Base-by-base conservation (phyloP, 1,140 invertebrate species). In the Diachasma alloeum region DNA sequence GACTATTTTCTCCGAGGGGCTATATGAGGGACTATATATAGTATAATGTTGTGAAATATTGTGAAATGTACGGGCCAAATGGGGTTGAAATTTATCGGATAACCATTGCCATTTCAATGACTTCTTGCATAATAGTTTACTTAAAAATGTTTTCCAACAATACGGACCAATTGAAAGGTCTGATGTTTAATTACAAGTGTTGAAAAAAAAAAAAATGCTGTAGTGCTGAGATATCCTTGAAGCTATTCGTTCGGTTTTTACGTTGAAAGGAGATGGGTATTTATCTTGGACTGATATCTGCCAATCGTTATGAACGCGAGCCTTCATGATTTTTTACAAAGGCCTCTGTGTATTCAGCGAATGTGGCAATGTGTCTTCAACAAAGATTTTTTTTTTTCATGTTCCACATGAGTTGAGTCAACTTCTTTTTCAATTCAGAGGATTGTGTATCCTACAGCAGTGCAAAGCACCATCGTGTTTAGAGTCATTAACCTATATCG, bases 241-340 rank as follows among this genome's bases (percentile, higher is more conserved):
- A 26, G 22, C 59, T 31, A 0, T 63, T 26, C 9, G 24, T 63
- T 63, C 22, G 8, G n/a, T 63, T 63, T 11, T 31, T 63, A 31
- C 59, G 24, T 2, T n/a, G 22, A 19, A 26, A 26, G 24, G 24
- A 26, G 24, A 26, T n/a, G 24, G 13, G 4, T 63, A 19, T 63
- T 63, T 63, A 63, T 63, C 59, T 63, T 63, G 59, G 59, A 31
- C 59, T 63, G 59, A 63, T 63, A 63, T 63, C 59, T 63, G 59
- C 19, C 15, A 63, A 63, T 63, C 59, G 15, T 63, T 63, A 63
- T 63, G 59, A 63, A 63, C 8, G 59, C 0, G 22, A 24, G 5
- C 59, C 15, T 63, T 63, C 59, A 63, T 63, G 19, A 63, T 63
- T 63, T 63, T 63, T 26, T 31, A 63, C 59, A 63, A 22, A 63